Conservation (phyloP, 2,797 vertebrate species). For the Macrochelys suwanniensis region DNA sequence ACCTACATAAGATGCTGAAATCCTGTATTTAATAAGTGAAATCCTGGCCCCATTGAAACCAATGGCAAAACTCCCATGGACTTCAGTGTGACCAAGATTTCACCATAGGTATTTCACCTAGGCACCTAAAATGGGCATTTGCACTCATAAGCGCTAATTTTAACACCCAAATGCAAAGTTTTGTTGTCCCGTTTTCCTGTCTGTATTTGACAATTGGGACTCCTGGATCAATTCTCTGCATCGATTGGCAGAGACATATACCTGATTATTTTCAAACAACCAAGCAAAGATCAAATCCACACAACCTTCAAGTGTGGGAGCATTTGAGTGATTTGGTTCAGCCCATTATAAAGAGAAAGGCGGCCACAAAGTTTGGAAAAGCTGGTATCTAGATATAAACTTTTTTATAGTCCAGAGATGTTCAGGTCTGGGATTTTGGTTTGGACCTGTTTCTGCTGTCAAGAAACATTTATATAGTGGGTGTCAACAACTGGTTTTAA, state of each 20-base stretch:
- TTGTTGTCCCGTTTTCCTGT: background rate
- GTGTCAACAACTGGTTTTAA: accelerated
- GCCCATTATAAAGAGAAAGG: background rate
- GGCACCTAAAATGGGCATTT: background rate
- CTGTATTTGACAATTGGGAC: background rate
- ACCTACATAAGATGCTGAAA: background rate
- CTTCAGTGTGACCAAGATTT: background rate
- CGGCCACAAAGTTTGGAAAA: background rate
- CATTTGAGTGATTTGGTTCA: accelerated
- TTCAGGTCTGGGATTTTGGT: accelerated
- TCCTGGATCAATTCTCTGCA: accelerated
- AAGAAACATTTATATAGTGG: background rate
- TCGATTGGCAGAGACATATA: background rate
- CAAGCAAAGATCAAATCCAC: background rate
- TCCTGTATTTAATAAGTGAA: background rate
- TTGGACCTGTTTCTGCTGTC: accelerated
- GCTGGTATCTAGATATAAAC: background rate
- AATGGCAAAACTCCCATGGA: background rate
- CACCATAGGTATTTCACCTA: background rate
- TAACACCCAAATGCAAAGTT: background rate
- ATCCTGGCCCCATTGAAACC: background rate
- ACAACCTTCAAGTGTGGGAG: background rate
- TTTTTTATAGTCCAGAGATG: background rate
- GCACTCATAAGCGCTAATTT: background rate
- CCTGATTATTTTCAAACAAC: background rate